Evolutionary conservation across 2,113 vertebrate species (phyloP).

Genomic region (Tragelaphus strepsiceros): DNA sequence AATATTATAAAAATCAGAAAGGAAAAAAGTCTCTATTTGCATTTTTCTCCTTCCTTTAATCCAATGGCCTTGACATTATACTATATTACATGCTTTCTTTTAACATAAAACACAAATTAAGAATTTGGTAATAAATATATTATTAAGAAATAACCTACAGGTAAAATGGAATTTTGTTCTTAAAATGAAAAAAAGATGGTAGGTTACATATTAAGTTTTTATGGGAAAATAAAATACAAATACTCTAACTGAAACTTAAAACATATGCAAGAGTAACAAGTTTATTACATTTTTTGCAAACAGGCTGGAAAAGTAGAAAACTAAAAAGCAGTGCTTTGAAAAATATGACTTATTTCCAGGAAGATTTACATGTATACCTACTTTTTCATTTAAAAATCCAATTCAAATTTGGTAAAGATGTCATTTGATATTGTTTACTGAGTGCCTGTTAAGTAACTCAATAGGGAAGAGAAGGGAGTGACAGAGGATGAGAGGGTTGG

Average conservation of each 20-base stretch:
- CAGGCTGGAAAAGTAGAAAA: neutral
- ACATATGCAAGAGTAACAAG: neutral
- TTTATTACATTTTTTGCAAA: neutral
- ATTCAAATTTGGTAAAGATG: neutral
- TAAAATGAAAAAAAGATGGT: neutral
- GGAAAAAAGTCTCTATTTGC: neutral
- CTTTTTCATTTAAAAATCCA: slow-evolving; percentile 9
- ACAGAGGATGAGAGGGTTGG: neutral
- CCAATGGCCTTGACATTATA: neutral
- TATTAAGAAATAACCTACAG: neutral
- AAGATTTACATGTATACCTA: neutral
- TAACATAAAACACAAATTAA: neutral
- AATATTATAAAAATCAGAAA: neutral
- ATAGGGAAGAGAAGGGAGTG: neutral
- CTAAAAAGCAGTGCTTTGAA: neutral
- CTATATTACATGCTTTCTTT: neutral
- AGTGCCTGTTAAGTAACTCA: neutral
- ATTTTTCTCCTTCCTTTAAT: neutral
- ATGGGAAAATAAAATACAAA: neutral
- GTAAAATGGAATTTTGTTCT: neutral
- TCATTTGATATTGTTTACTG: neutral
- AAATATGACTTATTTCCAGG: neutral
- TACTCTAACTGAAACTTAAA: neutral
- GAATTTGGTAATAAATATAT: neutral
- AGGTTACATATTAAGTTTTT: neutral